Evolutionary conservation across 2,888 invertebrate species (phyloP).

Genomic region (Deroplatys truncata): DNA sequence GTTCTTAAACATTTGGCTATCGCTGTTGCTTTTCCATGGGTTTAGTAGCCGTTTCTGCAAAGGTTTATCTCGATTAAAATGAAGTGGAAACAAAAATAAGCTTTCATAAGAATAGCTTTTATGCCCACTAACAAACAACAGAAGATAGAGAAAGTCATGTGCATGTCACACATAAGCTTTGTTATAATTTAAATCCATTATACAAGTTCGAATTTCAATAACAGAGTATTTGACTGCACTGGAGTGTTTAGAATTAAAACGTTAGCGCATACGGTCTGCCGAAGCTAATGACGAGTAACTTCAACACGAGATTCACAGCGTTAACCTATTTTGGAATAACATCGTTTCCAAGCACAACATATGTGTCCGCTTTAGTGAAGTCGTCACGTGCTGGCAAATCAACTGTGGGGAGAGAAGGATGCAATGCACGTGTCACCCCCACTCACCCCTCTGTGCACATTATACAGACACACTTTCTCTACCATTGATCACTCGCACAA

Average conservation of each 20-base stretch:
- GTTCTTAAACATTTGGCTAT: too few species aligned
- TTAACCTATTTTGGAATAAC: neutral
- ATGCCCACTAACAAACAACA: too few species aligned
- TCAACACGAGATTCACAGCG: neutral
- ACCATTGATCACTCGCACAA: slow-evolving; percentile 9
- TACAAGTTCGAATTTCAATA: neutral
- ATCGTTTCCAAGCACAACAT: neutral
- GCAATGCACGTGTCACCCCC: neutral
- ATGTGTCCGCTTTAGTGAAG: neutral
- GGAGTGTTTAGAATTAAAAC: neutral
- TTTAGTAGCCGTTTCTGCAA: too few species aligned
- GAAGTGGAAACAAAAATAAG: too few species aligned
- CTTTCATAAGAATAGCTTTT: too few species aligned
- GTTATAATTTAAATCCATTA: too few species aligned
- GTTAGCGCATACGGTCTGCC: neutral
- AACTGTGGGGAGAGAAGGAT: neutral
- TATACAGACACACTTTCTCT: neutral
- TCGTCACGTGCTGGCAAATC: neutral
- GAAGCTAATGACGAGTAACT: neutral
- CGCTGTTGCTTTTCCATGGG: too few species aligned
- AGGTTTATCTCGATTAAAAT: too few species aligned
- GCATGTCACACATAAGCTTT: too few species aligned
- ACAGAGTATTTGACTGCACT: neutral
- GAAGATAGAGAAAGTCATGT: too few species aligned
- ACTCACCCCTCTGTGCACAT: neutral